Evolutionary conservation across 2,888 invertebrate species (phyloP), one percentile per base, ranked within the genome.

Genomic region (Parnassius smintheus): DNA sequence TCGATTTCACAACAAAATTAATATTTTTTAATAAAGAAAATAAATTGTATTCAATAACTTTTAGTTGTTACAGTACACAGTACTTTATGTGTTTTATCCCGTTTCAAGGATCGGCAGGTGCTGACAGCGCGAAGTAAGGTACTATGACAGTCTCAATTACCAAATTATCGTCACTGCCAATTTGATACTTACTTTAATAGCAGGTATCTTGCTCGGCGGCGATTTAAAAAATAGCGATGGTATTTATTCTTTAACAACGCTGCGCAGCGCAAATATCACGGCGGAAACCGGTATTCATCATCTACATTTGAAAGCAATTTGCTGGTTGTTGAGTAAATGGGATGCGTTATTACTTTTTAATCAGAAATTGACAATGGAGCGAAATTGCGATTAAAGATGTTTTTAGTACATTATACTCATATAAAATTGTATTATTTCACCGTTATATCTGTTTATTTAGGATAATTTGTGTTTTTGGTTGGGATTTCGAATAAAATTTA

Each of bases 111-210:
- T 63, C 66, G 69, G 76, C 81, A 81, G 80, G 77, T 81, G 82
- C 75, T 69, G 72, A 75, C 71, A 70, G 68, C 67, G 67, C 48
- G 46, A 44, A 54, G 63, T 68, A 64, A 63, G 61, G 62, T 62
- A 72, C 78, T 80, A 80, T 80, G 83, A 84, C 83, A 83, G 79
- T 75, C 75, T 76, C 85, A 86, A 86, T 88, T 85, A 88, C 83
- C 83, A 84, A 86, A 87, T 87, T 85, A 86, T 82, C 82, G 74
- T 81, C 78, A 83, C 80, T 78, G 81, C 76, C 74, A 82, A 82
- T 81, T 77, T 77, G 83, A 83, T 85, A 83, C 83, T 80, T 70
- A 72, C 69, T 68, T 72, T 85, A 86, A 88, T 86, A 75, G 76
- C 74, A 69, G 82, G 86, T 82, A 83, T 75, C 76, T 70, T 73